These are phyloP conservation scores for Coptodon bakossiorum DNA, from an alignment of 2,113 vertebrate species.

Conservation along the genomic window DNA sequence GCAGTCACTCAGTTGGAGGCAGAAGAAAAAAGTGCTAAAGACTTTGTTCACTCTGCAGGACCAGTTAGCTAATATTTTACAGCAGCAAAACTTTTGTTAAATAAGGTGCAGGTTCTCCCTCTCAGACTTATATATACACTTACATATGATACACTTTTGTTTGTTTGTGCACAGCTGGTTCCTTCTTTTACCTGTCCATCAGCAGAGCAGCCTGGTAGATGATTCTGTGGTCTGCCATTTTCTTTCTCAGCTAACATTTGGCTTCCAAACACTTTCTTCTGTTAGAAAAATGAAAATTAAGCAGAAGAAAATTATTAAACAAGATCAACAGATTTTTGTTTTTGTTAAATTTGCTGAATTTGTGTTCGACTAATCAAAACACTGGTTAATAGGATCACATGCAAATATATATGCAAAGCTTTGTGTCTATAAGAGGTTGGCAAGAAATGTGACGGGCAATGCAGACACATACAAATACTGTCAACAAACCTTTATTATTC, in stretches of 20 bases:
- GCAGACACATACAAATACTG: background rate
- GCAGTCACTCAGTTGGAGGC: background rate
- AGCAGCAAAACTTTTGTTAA: background rate
- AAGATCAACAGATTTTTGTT: background rate
- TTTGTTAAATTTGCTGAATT: background rate
- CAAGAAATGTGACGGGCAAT: background rate
- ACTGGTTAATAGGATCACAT: background rate
- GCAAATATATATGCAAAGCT: background rate
- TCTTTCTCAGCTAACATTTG: slow-evolving; percentile 37
- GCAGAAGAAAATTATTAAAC: background rate
- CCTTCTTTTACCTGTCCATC: background rate
- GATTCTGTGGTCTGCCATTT: slow-evolving; percentile 3
- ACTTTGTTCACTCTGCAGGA: background rate
- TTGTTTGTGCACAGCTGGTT: background rate
- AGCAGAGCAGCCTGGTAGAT: background rate
- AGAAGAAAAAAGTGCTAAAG: background rate
- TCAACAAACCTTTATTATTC: slow-evolving; percentile 56
- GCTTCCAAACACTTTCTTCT: slow-evolving; percentile 56
- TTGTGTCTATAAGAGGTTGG: background rate
- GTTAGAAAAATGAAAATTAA: background rate
- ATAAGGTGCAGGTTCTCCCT: background rate
- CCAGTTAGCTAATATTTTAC: background rate
- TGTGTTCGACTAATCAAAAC: background rate
- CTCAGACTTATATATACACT: background rate
- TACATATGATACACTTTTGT: background rate